Base-by-base conservation (phyloP, 2,797 vertebrate species). In the Alcedo atthis region DNA sequence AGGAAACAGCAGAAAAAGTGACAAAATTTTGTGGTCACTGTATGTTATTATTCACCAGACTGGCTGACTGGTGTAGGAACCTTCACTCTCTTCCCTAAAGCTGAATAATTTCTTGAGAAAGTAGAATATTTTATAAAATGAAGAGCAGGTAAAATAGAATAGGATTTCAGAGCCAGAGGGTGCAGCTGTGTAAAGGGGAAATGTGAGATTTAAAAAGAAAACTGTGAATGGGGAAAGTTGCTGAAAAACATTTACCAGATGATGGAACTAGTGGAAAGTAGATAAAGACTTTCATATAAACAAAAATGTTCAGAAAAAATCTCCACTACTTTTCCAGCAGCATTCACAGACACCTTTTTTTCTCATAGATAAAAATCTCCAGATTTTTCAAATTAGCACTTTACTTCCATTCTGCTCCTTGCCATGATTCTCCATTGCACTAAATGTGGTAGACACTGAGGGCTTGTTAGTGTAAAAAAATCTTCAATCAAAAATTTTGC, bases 321-420 rank as follows among this genome's bases (percentile, higher is more conserved):
- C 5, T 80, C 81, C 15, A 54, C 10, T 74, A 35, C 70, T 93
- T 86, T 93, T 54, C 59, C n/a, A 70, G 28, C 35, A 40, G 42
- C 14, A 8, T 32, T 46, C 35, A 61, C 0, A 73, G 45, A 89
- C 78, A 79, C 12, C 2, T 10, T 76, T 82, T 48, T 74, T 35
- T 3, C 3, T 22, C 18, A 6, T 2, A 53, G 61, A 76, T 32
- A 67, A 81, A 95, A 90, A 77, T 30, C 37, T 57, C 49, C 81
- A 88, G 42, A 55, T 67, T 96, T 91, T 73, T 80, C 55, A 90
- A 69, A 91, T 92, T 86, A 91, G n/a, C 5, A 20, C 15, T 54
- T 63, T 84, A 84, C 67, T 95, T 83, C 40, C 63, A 64, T 67
- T 79, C 67, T 66, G 9, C 13, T 83, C 53, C 33, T 76, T 86